Evolutionary conservation across 64 coral and sea anemone genomes (phyloP).

Genomic region (Pachyseris speciosa): DNA sequence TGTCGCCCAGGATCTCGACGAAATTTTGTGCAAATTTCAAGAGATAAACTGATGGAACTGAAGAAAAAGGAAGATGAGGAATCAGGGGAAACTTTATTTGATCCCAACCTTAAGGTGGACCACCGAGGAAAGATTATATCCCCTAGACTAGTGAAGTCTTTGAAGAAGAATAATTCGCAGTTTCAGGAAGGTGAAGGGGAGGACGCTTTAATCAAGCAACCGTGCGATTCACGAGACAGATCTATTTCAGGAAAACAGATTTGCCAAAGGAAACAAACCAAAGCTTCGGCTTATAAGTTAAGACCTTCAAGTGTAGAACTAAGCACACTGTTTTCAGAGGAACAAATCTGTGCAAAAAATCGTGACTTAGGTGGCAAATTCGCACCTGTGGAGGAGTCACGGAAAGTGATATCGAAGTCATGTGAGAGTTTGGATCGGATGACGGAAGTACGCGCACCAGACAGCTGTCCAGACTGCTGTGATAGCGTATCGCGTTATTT

Average conservation of each 20-base stretch:
- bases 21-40: constrained; percentile 63
- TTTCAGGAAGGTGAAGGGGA: neutral
- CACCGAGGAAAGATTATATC: constrained; percentile 44
- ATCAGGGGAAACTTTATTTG: constrained; percentile 10
- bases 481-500: neutral
- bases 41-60: constrained; percentile 54
- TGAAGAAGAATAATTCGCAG: neutral
- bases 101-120: constrained; percentile 31
- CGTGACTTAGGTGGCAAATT: neutral
- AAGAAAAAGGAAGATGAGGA: constrained; percentile 21
- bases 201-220: neutral
- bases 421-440: constrained; percentile 3
- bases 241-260: neutral
- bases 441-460: constrained; percentile 19
- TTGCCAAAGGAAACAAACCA: neutral
- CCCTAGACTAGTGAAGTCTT: neutral
- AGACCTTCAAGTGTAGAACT: neutral
- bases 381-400: neutral
- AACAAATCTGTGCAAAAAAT: neutral
- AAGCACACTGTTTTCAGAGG: neutral
- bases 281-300: neutral
- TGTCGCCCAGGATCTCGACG: constrained; percentile 63
- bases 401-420: constrained; percentile 19
- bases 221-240: neutral
- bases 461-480: neutral